Evolutionary conservation across 1,140 invertebrate species (phyloP).

Genomic region (Zaprionus lachaisei): DNA sequence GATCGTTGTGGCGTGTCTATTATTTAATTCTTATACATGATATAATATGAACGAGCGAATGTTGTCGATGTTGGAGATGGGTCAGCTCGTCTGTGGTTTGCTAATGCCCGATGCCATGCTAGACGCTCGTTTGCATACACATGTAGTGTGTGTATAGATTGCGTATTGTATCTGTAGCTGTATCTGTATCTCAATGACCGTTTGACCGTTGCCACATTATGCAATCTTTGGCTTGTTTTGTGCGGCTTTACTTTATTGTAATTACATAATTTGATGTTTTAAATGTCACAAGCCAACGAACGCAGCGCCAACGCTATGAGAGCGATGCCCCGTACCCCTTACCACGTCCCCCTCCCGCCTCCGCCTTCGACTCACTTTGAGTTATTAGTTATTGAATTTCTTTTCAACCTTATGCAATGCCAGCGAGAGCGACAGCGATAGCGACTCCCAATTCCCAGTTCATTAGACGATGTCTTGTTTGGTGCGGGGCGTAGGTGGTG

Average conservation of each 20-base stretch:
- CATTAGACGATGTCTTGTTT: slow-evolving; percentile 27
- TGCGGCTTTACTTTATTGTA: slow-evolving; percentile 38
- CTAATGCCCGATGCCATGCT: slow-evolving; percentile 62
- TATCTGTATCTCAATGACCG: slow-evolving; percentile 50
- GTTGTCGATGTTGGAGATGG: slow-evolving; percentile 13
- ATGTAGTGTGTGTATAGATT: slow-evolving; percentile 1
- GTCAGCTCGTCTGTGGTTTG: slow-evolving; percentile 18
- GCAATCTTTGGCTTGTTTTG: slow-evolving; percentile 57
- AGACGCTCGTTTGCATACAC: slow-evolving; percentile 64
- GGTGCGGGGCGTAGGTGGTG: neutral
- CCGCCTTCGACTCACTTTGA: slow-evolving; percentile 34
- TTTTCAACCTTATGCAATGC: slow-evolving; percentile 27
- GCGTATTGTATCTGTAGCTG: slow-evolving; percentile 29
- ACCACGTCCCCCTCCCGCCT: too few relatives aligned
- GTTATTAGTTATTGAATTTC: slow-evolving; percentile 67
- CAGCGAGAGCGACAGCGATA: neutral
- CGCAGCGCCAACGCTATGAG: slow-evolving; percentile 10
- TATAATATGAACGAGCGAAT: slow-evolving; percentile 11
- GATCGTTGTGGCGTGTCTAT: slow-evolving; percentile 12
- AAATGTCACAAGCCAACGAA: slow-evolving; percentile 77
- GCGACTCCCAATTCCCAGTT: slow-evolving; percentile 31
- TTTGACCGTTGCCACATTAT: slow-evolving; percentile 50
- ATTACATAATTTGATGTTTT: slow-evolving; percentile 75
- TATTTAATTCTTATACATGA: slow-evolving; percentile 50
- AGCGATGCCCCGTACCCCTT: too few relatives aligned